Conservation (phyloP, 2,113 vertebrate species). For the Aramus guarauna region DNA sequence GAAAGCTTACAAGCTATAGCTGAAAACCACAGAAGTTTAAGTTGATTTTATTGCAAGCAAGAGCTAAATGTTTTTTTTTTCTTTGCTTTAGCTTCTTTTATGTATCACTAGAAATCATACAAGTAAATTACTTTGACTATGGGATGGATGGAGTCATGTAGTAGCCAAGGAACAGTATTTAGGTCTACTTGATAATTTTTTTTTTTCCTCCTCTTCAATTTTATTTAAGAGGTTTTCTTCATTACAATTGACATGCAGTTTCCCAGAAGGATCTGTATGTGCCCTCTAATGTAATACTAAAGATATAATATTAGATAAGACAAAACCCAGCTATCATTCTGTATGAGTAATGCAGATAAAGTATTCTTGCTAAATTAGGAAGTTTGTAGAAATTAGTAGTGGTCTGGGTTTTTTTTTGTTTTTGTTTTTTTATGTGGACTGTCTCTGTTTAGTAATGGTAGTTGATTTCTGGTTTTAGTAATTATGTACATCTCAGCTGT, state of each 20-base stretch:
- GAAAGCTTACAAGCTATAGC: not conserved
- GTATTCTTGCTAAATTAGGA: not conserved
- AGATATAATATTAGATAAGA: not conserved
- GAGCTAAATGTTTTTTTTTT: not conserved
- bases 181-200: not conserved
- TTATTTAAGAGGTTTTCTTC: slow-evolving; percentile 6
- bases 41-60: not conserved
- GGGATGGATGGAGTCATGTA: not conserved
- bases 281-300: slow-evolving; percentile 14
- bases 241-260: not conserved
- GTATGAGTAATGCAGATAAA: not conserved
- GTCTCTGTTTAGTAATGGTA: not conserved
- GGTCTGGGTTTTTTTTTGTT: not conserved
- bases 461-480: not conserved
- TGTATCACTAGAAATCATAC: not conserved
- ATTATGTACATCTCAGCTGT: not conserved
- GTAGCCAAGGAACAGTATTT: not conserved
- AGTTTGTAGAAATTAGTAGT: not conserved
- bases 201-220: not conserved
- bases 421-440: not conserved
- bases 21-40: not conserved
- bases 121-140: not conserved
- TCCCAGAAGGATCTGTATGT: slow-evolving; percentile 21
- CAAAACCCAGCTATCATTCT: not conserved
- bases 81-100: not conserved